Evolutionary conservation across 2,888 invertebrate genomes (phyloP), one percentile per base, ranked within the genome.

Genomic region (Drosophila quasianomalipes): DNA sequence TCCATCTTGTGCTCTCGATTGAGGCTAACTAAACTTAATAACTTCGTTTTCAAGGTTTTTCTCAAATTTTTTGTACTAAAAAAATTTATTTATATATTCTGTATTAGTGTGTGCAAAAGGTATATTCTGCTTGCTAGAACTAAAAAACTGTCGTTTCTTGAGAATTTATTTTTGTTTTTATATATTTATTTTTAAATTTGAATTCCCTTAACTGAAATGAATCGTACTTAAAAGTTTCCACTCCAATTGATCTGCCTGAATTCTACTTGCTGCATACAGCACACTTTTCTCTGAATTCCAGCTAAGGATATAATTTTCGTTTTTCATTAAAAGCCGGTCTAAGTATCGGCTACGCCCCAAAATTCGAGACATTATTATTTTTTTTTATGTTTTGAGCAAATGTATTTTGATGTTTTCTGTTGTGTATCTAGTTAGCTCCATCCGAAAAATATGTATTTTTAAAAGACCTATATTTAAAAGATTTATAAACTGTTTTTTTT

Each of bases 11-110:
- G 61, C 67, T 60, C 66, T 64, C 79, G 71, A 72, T 72, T 70
- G 74, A 44, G 67, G 81, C 81, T 59, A 69, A 69, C 77, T 73
- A 77, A 76, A 61, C 77, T 77, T 57, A 61, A 77, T 61, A 78
- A 61, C 66, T 77, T 78, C 28, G 52, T 78, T 69, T 68, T 31
- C 26, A 49, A 53, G 30, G 33, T 37, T 53, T 30, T 52, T 57
- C 41, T 63, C 39, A 62, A 62, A 53, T 68, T 47, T 66, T 41
- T 66, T 52, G 59, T 62, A 59, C 62, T 58, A 26, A 66, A 37
- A 55, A 76, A 73, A 22, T 47, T 9, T 33, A 7, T 86, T 81
- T 74, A 44, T 41, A 68, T 74, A 71, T 72, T 67, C 61, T 44
- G 28, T 49, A 22, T 41, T 53, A n/a, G 28, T n/a, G 14, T 16